Evolutionary conservation across 2,888 invertebrate genomes (phyloP), one percentile per base, ranked within the genome.

Genomic region (Xylocampa areola): DNA sequence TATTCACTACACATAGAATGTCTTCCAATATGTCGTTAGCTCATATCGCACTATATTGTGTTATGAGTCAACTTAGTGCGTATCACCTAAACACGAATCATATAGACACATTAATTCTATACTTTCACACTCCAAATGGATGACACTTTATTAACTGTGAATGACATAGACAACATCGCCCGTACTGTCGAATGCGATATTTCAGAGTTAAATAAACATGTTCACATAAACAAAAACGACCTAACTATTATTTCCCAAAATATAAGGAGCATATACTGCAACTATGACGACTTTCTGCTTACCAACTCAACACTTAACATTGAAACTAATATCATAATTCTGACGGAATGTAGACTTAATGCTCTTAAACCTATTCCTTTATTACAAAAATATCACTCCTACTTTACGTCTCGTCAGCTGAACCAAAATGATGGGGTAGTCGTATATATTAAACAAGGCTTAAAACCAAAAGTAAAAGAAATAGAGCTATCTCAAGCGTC

Each of bases 161-260:
- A 8, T 1, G 48, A 48, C 7, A 21, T 48, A 37, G 48, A 48
- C 14, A 48, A 7, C 21, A 36, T 10, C 27, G 47, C 36, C 25
- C 27, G 11, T 1, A 8, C 47, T 0, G 6, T 36, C 1, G 37
- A 29, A 29, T 39, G 48, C 14, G 30, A 29, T 6, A 30, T 11
- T 0, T 16, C 48, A 8, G 37, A 48, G 14, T 37, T 48, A 1
- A 13, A 19, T 19, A 30, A 48, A n/a, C 16, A 37, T 21, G 30
- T 48, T 0, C 3, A 0, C 0, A 13, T 37, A 21, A 37, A 30
- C 0, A 37, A 37, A 30, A 37, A 8, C 14, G 48, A 48, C 10
- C 14, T 48, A 4, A 48, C 48, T 19, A 48, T 48, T 4, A 2
- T 48, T 2, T 48, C 39, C 1, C 48, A 39, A 37, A 39, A 48